phyloP scores from a whole-genome alignment of 2,888 invertebrate genomes.

The Galeopsomyia nigrocyanea region DNA sequence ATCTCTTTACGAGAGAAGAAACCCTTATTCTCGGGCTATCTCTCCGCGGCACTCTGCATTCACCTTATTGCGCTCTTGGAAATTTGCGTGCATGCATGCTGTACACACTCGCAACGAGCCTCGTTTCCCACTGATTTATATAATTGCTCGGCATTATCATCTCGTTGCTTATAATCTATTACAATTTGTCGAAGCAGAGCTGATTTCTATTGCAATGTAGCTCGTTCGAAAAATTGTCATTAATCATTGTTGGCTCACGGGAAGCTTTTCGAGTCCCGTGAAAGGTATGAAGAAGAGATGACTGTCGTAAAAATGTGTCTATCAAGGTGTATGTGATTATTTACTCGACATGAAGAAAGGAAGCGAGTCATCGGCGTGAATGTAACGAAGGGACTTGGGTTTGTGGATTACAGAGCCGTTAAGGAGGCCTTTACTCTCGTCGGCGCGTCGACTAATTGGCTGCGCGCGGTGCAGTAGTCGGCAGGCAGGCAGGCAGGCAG shows the following conservation, averaged over 20 bases:
- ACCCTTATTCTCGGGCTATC: not conserved
- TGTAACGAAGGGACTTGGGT: too few relatives aligned
- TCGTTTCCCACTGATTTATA: slow-evolving; percentile 23
- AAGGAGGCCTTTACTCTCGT: not conserved
- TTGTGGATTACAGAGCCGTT: too few relatives aligned
- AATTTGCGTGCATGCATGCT: not conserved
- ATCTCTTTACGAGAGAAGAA: not conserved
- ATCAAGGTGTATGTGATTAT: too few relatives aligned
- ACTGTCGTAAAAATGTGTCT: too few relatives aligned
- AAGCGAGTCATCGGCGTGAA: slow-evolving; percentile 1
- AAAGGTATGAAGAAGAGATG: too few relatives aligned
- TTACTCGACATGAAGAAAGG: not conserved
- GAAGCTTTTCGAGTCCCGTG: too few relatives aligned
- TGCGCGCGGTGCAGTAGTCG: not conserved
- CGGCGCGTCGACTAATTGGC: slow-evolving; percentile 24
- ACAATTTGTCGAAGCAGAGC: slow-evolving; percentile 24
- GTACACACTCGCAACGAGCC: slow-evolving; percentile 10
- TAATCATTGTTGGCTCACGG: not conserved
- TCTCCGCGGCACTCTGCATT: not conserved
- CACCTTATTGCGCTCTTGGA: slow-evolving; percentile 22
- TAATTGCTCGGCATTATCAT: slow-evolving; percentile 36
- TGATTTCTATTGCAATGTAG: too few relatives aligned
- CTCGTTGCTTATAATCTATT: slow-evolving; percentile 30
- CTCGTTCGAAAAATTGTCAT: slow-evolving; percentile 15
- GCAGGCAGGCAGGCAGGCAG: not conserved